Percentiles rank a stretch among this genome's conserved stretches.
Conservation (phyloP, 2,888 invertebrate species). For the Tolmerus cingulatus region DNA sequence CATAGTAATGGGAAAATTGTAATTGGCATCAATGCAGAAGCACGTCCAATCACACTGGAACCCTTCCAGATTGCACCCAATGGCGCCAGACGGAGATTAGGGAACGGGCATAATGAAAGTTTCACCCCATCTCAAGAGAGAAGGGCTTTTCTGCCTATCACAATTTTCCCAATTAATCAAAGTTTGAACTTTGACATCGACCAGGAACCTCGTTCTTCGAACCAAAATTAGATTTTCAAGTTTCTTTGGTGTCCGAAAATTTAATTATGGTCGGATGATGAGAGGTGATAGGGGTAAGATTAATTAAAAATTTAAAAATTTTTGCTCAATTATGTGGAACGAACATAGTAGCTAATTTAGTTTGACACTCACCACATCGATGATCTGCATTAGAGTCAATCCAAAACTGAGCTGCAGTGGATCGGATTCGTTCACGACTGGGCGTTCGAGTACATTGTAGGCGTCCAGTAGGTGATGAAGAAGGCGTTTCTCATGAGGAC, state of each 20-base stretch:
- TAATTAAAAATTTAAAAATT: neutral
- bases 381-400: conserved; percentile 96
- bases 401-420: conserved; percentile 94
- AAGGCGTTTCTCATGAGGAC: conserved; percentile 89
- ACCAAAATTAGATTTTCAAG: neutral
- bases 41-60: neutral
- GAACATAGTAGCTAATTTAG: neutral
- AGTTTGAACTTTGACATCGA: neutral
- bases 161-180: neutral
- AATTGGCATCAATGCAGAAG: neutral
- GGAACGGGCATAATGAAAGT: neutral
- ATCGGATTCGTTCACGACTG: conserved; percentile 95
- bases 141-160: neutral
- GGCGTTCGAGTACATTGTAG: conserved; percentile 94
- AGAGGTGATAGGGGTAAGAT: neutral
- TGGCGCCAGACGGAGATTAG: neutral
- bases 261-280: neutral
- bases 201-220: neutral
- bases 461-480: conserved; percentile 88
- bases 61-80: neutral
- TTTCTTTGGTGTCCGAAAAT: neutral
- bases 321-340: neutral
- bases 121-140: neutral
- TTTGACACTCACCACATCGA: conserved; percentile 88
- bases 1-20: neutral